A percentile compares a stretch with the other conserved stretches of the same genome.
These are phyloP conservation scores for silkworm (Bombyx mori) DNA, from an alignment of 1,140 invertebrate genomes.

Conservation along the genomic window DNA sequence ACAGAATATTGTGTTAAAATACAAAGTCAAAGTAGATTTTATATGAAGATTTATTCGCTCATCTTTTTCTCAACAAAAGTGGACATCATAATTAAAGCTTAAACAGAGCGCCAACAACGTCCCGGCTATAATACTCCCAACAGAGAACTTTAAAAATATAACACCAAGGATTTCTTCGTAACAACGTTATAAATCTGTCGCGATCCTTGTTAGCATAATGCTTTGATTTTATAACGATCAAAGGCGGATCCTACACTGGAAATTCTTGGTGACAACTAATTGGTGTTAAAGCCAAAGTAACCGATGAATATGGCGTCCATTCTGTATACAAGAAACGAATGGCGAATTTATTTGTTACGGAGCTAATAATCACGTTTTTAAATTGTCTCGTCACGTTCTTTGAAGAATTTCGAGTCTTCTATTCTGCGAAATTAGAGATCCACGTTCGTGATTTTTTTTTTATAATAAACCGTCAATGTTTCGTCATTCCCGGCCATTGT, in stretches of 20 bases:
- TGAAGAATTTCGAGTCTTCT: neutral
- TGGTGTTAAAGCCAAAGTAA: slow-evolving; percentile 32
- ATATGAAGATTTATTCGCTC: too few relatives aligned
- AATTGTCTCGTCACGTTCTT: slow-evolving; percentile 40
- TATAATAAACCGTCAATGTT: too few relatives aligned
- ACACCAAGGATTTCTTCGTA: slow-evolving; percentile 33
- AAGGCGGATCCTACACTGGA: slow-evolving; percentile 27
- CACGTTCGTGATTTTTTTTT: too few relatives aligned
- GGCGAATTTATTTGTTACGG: slow-evolving; percentile 19
- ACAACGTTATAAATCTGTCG: slow-evolving; percentile 56
- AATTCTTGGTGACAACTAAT: slow-evolving; percentile 45
- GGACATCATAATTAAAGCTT: slow-evolving; percentile 4
- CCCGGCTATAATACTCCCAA: slow-evolving; percentile 11
- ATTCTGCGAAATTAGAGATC: slow-evolving; percentile 7
- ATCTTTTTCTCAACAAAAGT: neutral
- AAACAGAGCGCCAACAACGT: slow-evolving; percentile 8
- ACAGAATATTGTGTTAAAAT: too few relatives aligned
- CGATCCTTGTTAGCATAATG: slow-evolving; percentile 47
- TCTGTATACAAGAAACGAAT: neutral
- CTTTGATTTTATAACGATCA: slow-evolving; percentile 55
- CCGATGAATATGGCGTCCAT: slow-evolving; percentile 21
- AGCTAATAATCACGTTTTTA: slow-evolving; percentile 40
- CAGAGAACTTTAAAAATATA: slow-evolving; percentile 25
- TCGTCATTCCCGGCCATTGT: too few relatives aligned
- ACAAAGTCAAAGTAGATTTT: too few relatives aligned